These are phyloP conservation scores for Mayetiola destructor DNA, from an alignment of 2,888 invertebrate genomes.

Conservation along the genomic window DNA sequence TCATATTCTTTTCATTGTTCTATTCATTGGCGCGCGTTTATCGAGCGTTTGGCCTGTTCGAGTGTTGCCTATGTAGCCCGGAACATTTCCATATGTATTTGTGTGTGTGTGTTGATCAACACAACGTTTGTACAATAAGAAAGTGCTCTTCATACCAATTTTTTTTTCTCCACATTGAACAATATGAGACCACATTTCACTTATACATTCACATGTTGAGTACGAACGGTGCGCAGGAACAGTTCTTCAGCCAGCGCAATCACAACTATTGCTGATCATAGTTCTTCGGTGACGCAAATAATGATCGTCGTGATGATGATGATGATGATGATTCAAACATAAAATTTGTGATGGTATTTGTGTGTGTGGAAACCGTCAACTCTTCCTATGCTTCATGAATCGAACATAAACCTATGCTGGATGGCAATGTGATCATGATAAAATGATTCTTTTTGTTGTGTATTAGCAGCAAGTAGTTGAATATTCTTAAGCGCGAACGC, in stretches of 20 bases:
- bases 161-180: background rate
- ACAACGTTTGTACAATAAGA: no score
- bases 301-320: no score
- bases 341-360: background rate
- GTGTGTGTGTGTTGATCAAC: conserved; percentile 4
- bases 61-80: no score
- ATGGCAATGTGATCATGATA: conserved; percentile 9
- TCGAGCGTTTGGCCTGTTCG: background rate
- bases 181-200: conserved; percentile 1
- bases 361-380: background rate
- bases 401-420: no score
- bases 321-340: background rate
- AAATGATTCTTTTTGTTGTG: background rate
- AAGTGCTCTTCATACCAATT: background rate
- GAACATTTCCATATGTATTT: no score
- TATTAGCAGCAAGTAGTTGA: background rate
- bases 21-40: no score
- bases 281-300: no score
- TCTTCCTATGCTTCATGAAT: conserved; percentile 1
- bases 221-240: no score
- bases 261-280: no score
- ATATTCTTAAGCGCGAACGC: conserved; percentile 10
- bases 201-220: background rate
- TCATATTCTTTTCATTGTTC: background rate
- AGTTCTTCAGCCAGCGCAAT: no score